These are phyloP conservation scores for Hirundichthys speculiger DNA, from an alignment of 2,113 vertebrate genomes.

Conservation along the genomic window DNA sequence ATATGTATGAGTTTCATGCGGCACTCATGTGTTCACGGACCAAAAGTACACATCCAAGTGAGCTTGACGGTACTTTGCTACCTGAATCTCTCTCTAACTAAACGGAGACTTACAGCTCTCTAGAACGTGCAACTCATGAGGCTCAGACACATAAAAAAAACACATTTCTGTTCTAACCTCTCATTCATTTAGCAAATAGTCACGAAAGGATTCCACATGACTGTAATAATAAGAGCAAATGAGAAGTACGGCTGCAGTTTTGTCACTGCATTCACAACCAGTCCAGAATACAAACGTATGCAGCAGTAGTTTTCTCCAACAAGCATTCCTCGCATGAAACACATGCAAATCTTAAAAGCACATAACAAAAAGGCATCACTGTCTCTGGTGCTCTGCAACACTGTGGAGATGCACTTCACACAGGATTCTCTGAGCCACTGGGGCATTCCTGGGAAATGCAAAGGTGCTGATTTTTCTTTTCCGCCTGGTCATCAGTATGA, in stretches of 20 bases:
- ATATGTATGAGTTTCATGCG: constrained; percentile 71
- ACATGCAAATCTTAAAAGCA: constrained; percentile 6
- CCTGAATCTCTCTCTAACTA: constrained; percentile 23
- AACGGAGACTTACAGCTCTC: constrained; percentile 34
- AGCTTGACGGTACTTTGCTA: constrained; percentile 34
- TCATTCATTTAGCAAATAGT: too few relatives aligned
- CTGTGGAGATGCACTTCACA: constrained; percentile 42
- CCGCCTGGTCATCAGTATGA: constrained; percentile 73
- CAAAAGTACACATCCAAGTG: constrained; percentile 67
- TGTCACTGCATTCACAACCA: neutral
- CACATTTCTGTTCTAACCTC: too few relatives aligned
- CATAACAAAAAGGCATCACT: constrained; percentile 13
- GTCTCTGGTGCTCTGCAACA: constrained; percentile 38
- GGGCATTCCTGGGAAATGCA: constrained; percentile 72
- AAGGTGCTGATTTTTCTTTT: constrained; percentile 70
- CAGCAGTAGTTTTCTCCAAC: constrained; percentile 14
- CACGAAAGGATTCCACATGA: too few relatives aligned
- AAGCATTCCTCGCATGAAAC: constrained; percentile 23
- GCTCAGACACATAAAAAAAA: too few relatives aligned
- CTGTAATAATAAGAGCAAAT: neutral
- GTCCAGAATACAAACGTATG: neutral
- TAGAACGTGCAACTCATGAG: too few relatives aligned
- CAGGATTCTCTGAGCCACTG: constrained; percentile 45
- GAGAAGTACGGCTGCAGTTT: constrained; percentile 2
- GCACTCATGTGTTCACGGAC: constrained; percentile 61